Base-by-base conservation (phyloP, 2,113 vertebrate species). In the Pristiophorus japonicus region DNA sequence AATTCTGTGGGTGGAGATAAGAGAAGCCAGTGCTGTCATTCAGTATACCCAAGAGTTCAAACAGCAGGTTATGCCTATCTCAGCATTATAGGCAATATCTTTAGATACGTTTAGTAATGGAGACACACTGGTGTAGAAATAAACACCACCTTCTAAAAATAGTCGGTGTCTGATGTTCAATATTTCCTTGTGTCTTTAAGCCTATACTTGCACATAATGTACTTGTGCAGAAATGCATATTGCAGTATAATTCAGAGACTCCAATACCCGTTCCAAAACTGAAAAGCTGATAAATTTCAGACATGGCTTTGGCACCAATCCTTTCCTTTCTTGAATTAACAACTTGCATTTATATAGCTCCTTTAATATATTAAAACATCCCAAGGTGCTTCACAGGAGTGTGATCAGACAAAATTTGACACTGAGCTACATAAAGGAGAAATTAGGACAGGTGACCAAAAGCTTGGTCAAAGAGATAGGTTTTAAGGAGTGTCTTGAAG, bases 131-230 rank as follows among this genome's bases (percentile, higher is more conserved):
- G n/a, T 6, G n/a, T 27, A 4, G 63, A 38, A 94, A 27, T 67
- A 94, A 94, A 66, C n/a, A 67, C 18, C 65, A 27, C n/a, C 91
- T 67, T 94, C 91, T 38, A 93, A 93, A 66, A 93, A 66, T 65
- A 66, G 62, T 27, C 62, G 22, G 38, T 27, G 1, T 38, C 16
- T 88, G 85, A 88, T 34, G 51, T 88, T 87, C 45, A 51, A 27
- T 51, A 78, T 87, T 88, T 30, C 51, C 51, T 90, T 34, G 51
- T 34, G 24, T 90, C 30, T 30, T 81, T 38, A 0, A 12, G 27
- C 47, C 3, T 59, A 51, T 59, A 62, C 51, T n/a, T 62, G 27
- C 30, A 16, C 87, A 90, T 1, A 12, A n/a, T 18, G 51, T 62
- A 55, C 38, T 81, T 6, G 4, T 81, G 84, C 45, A 87, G 42